These are phyloP conservation scores for Anthophora plumipes DNA, from an alignment of 2,888 invertebrate species.

Conservation along the genomic window DNA sequence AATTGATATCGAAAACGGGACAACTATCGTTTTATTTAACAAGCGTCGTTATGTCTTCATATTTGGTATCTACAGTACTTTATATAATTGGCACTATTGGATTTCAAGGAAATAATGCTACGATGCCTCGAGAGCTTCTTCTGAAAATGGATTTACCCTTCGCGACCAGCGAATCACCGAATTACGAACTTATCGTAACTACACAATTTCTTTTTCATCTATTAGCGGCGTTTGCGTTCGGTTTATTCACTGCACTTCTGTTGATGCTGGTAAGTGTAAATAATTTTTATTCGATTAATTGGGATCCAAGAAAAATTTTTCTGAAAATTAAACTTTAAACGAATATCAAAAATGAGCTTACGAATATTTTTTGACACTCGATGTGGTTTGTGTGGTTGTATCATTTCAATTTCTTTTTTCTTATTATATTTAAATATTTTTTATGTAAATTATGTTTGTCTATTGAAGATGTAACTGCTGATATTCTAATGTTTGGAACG, in stretches of 20 bases:
- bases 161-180: slow-evolving; percentile 13
- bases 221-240: slow-evolving; percentile 23
- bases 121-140: slow-evolving; percentile 18
- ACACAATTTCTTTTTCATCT: slow-evolving; percentile 48
- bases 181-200: slow-evolving; percentile 38
- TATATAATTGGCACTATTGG: slow-evolving; percentile 27
- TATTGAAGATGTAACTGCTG: not conserved
- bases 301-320: too few species aligned
- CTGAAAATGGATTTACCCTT: slow-evolving; percentile 59
- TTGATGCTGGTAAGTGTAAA: slow-evolving; percentile 47
- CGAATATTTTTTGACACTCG: too few species aligned
- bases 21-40: slow-evolving; percentile 34
- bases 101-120: not conserved
- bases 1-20: slow-evolving; percentile 32
- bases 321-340: too few species aligned
- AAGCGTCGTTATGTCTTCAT: slow-evolving; percentile 19
- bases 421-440: not conserved
- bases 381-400: too few species aligned
- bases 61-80: not conserved
- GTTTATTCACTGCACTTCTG: slow-evolving; percentile 40
- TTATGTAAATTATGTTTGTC: not conserved
- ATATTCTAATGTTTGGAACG: not conserved
- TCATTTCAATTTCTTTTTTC: too few species aligned
- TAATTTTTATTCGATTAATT: not conserved
- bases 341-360: too few species aligned